Conservation (phyloP, 2,113 vertebrate genomes). For the Dasyprocta punctata region DNA sequence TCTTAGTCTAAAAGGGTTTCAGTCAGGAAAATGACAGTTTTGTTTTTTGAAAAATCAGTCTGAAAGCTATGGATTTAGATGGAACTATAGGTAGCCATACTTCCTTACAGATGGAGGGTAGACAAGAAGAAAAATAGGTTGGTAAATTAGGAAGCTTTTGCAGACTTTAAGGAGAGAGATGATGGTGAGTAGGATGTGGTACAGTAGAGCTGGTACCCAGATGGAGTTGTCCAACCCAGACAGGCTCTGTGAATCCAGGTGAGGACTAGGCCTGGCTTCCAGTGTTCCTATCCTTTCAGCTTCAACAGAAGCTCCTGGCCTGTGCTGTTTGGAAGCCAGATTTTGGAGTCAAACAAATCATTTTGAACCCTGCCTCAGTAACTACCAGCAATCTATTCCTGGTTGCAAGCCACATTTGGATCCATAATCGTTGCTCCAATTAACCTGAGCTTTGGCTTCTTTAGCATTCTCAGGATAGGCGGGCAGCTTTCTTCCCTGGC, state of each 20-base stretch:
- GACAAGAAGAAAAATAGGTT: not conserved
- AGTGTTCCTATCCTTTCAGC: too few species aligned
- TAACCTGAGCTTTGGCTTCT: not conserved
- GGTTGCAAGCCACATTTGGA: not conserved
- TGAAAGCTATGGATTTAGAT: not conserved
- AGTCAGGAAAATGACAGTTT: not conserved
- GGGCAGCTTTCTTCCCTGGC: not conserved
- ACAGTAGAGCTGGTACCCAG: not conserved
- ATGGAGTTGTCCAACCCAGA: not conserved
- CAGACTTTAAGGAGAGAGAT: not conserved
- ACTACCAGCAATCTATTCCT: not conserved
- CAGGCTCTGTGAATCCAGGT: not conserved
- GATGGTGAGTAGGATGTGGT: not conserved
- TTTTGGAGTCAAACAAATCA: not conserved
- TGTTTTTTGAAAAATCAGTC: not conserved
- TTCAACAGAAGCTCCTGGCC: not conserved
- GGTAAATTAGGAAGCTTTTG: not conserved
- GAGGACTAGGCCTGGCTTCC: not conserved
- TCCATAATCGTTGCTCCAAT: not conserved
- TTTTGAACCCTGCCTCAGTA: not conserved
- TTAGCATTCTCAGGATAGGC: not conserved
- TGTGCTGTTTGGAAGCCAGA: not conserved
- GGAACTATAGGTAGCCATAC: not conserved
- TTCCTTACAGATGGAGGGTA: not conserved
- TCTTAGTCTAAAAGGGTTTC: not conserved